Base-by-base conservation (phyloP, 1,140 invertebrate species). In the Acromyrmex heyeri region DNA sequence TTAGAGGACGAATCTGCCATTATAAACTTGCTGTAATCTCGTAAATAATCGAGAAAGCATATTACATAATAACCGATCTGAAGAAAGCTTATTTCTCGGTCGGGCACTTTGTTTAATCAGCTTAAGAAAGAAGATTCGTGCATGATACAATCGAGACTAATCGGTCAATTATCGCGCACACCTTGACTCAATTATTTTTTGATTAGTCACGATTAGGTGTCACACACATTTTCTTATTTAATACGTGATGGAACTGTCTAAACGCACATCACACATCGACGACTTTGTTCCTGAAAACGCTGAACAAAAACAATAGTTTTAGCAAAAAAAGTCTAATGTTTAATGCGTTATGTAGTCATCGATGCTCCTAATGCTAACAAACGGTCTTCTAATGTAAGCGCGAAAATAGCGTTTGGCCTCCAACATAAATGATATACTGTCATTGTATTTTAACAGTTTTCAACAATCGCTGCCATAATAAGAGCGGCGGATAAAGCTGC, bases 181-280 rank as follows among this genome's bases (percentile, higher is more conserved):
- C 67, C 38, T 24, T 79, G 27, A 30, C 27, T 14, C 48, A 69
- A 77, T 79, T 44, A 77, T 57, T n/a, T 6, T 4, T 59, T 67
- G 65, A 82, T 82, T 72, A 44, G 24, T 59, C 18, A 4, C 21
- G 65, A 82, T 16, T 59, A 1, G 16, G 34, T 82, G 34, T 82
- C 67, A 34, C 21, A 53, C 10, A 27, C 18, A 70, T 82, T 82
- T 82, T 82, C 78, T 24, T 82, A 82, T 82, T 72, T 72, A 72
- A 70, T 38, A 21, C 21, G n/a, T 70, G 27, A 67, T 30, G 27
- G 18, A 30, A 27, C 38, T 30, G 48, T 79, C 62, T 34, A 79
- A 69, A 44, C 44, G 59, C 61, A 79, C n/a, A 79, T 12, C 27
- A n/a, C 2, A n/a, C 14, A 79, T 67, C 44, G 18, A 61, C 61